Percentiles rank a stretch among this genome's conserved stretches.
phyloP scores from a whole-genome alignment of 1,140 invertebrate genomes.

The Pteromalus puparum region DNA sequence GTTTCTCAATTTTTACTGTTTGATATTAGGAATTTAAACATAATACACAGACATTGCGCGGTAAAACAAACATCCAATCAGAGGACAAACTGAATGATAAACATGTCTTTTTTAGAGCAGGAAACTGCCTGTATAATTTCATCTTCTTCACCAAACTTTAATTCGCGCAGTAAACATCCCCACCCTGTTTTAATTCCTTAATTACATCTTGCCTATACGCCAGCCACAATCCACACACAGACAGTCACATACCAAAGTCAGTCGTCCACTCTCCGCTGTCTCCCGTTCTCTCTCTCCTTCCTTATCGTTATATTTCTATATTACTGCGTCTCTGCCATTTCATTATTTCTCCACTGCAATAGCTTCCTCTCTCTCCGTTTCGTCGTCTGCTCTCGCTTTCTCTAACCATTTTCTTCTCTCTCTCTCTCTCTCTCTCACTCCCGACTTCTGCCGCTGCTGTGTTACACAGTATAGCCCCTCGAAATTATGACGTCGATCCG shows the following conservation, averaged over 20 bases:
- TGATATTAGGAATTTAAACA: too few species aligned
- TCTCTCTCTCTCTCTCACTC: background rate
- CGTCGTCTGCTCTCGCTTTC: background rate
- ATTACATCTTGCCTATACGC: background rate
- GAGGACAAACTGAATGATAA: too few species aligned
- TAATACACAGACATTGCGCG: too few species aligned
- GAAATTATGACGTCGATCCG: conserved; percentile 69
- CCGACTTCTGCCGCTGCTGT: background rate
- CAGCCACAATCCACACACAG: background rate
- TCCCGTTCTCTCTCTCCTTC: conserved; percentile 43
- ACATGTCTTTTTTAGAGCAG: too few species aligned
- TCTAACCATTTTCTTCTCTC: conserved; percentile 20
- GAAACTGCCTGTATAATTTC: too few species aligned
- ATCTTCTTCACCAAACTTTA: too few species aligned
- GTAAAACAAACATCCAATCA: too few species aligned
- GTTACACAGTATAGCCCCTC: conserved; percentile 55
- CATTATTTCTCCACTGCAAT: conserved; percentile 47
- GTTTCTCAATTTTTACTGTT: too few species aligned
- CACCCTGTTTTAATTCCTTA: background rate
- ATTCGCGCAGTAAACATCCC: too few species aligned
- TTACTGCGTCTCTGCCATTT: conserved; percentile 39
- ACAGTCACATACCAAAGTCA: background rate
- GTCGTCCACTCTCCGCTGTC: conserved; percentile 35
- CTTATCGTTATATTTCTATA: conserved; percentile 50
- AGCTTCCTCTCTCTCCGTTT: conserved; percentile 28